Conservation (phyloP, 2,113 vertebrate species). For the Pelodiscus sinensis region DNA sequence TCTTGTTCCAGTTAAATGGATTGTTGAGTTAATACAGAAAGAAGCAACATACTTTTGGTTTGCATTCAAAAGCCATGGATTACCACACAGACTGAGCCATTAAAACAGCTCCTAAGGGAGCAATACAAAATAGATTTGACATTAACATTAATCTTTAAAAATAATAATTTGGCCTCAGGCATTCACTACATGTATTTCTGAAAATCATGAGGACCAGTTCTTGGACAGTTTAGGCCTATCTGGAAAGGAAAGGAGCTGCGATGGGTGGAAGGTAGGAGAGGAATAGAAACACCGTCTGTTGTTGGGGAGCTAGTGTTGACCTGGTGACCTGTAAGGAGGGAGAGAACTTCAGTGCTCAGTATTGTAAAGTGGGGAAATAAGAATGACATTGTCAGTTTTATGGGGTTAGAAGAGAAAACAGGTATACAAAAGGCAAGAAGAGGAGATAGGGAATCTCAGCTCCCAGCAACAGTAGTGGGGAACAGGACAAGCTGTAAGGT, state of each 20-base stretch:
- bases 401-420: not conserved
- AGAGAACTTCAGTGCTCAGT: not conserved
- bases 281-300: not conserved
- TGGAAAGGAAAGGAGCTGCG: not conserved
- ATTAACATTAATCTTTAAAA: slow-evolving; percentile 51
- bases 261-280: not conserved
- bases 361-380: not conserved
- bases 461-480: not conserved
- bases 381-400: not conserved
- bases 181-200: slow-evolving; percentile 38
- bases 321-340: not conserved
- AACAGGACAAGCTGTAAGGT: not conserved
- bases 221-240: slow-evolving; percentile 41
- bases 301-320: not conserved
- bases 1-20: slow-evolving; percentile 28
- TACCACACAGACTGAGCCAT: slow-evolving; percentile 45
- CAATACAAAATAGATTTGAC: slow-evolving; percentile 31
- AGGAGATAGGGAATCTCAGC: not conserved
- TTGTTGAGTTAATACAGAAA: slow-evolving; percentile 11
- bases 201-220: slow-evolving; percentile 41
- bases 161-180: slow-evolving; percentile 31
- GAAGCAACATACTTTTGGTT: slow-evolving; percentile 44
- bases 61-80: slow-evolving; percentile 48
- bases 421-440: not conserved
- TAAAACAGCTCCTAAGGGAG: slow-evolving; percentile 63